Percentiles rank a stretch among this genome's conserved stretches.
phyloP scores from a whole-genome alignment of 2,113 vertebrate species.

The Uropsilus gracilis region DNA sequence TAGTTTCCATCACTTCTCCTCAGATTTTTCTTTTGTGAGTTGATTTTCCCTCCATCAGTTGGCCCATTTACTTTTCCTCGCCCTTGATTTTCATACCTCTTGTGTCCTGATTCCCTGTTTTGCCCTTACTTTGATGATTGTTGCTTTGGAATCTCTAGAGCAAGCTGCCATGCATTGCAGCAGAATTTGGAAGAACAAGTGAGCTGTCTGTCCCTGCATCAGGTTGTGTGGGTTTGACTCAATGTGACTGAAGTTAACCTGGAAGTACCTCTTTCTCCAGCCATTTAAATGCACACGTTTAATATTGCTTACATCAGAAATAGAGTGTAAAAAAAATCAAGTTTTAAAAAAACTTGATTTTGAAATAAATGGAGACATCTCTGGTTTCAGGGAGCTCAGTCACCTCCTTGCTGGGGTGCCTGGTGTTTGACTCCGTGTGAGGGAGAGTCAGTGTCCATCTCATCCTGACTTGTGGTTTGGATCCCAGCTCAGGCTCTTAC shows the following conservation, averaged over 20 bases:
- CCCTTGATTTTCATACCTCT: background rate
- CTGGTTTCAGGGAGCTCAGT: background rate
- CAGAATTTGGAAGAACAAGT: background rate
- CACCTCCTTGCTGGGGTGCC: background rate
- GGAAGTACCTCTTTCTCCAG: background rate
- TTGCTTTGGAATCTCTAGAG: background rate
- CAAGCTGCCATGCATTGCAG: background rate
- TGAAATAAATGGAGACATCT: slow-evolving; percentile 35
- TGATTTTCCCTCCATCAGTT: background rate
- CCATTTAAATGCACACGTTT: slow-evolving; percentile 67
- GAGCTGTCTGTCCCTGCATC: background rate
- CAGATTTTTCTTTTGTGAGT: background rate
- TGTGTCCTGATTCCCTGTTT: background rate
- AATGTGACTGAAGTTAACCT: background rate
- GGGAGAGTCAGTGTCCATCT: background rate
- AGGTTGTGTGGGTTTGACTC: background rate
- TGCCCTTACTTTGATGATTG: background rate
- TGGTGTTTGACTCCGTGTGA: background rate
- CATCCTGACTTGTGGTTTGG: background rate
- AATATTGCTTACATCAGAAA: slow-evolving; percentile 30
- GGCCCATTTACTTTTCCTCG: background rate
- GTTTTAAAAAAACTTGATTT: background rate
- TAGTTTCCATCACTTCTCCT: background rate
- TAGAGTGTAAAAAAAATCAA: background rate
- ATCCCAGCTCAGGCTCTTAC: background rate